These are phyloP conservation scores for Phrynocephalus forsythii DNA, from an alignment of 2,797 vertebrate species.

Conservation along the genomic window DNA sequence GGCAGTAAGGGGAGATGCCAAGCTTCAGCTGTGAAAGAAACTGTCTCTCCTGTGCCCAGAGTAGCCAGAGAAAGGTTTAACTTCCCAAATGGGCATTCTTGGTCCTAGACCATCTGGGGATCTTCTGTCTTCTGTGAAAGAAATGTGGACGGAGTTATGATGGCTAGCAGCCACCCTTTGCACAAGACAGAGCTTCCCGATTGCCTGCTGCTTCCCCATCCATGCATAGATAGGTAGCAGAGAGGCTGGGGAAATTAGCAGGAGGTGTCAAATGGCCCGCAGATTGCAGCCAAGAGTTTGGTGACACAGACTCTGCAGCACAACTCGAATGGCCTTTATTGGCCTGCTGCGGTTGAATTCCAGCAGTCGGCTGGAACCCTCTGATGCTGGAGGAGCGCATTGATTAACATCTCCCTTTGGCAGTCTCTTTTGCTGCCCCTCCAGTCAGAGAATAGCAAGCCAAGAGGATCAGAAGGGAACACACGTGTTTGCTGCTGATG, in stretches of 20 bases:
- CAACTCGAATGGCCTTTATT: background rate
- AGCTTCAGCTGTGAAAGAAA: too few species aligned
- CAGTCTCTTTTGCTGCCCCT: background rate
- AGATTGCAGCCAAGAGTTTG: background rate
- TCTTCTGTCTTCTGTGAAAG: background rate
- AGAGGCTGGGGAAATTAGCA: background rate
- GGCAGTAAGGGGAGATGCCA: background rate
- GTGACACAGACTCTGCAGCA: background rate
- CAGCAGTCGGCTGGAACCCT: background rate
- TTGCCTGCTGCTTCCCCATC: background rate
- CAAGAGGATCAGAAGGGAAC: constrained; percentile 5
- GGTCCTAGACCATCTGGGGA: background rate
- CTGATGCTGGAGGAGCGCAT: background rate
- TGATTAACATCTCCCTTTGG: constrained; percentile 1
- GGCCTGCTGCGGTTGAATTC: background rate
- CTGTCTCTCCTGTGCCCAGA: background rate
- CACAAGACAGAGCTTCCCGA: background rate
- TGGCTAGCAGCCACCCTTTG: background rate
- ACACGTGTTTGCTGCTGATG: constrained; percentile 1
- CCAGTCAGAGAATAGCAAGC: background rate
- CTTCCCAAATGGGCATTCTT: background rate
- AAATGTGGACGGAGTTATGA: background rate
- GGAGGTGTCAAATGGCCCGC: background rate
- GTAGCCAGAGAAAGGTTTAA: background rate
- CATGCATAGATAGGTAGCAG: background rate